These are phyloP conservation scores for Aurelia sp. DNA, from an alignment of 30 jellyfish, hydroid and myxozoan species.

Conservation along the genomic window DNA sequence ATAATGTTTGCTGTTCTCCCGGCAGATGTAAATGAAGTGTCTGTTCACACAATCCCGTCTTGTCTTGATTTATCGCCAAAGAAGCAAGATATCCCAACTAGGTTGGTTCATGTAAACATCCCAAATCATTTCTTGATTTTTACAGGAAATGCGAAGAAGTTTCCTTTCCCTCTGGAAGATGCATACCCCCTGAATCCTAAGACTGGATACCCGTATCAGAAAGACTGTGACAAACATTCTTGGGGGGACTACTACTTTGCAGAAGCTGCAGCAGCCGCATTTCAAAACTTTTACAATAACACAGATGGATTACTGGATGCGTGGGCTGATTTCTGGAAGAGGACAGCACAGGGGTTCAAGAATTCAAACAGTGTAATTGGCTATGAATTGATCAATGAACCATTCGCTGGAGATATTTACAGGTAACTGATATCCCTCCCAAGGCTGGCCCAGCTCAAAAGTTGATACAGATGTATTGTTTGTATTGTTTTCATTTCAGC, in stretches of 20 bases:
- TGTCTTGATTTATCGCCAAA: no score
- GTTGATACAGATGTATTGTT: no score
- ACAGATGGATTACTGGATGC: slow-evolving; percentile 89
- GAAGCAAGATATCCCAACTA: no score
- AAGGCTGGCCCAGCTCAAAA: no score
- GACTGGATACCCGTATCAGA: slow-evolving; percentile 94
- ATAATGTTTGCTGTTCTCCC: no score
- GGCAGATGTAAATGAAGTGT: no score
- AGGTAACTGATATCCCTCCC: slow-evolving; percentile 41
- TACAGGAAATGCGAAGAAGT: slow-evolving; percentile 78
- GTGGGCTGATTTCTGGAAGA: slow-evolving; percentile 92
- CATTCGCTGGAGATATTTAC: slow-evolving; percentile 89
- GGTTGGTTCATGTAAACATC: no score
- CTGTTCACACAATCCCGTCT: no score
- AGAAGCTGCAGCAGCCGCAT: slow-evolving; percentile 91
- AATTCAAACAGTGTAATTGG: slow-evolving; percentile 76
- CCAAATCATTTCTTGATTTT: neutral
- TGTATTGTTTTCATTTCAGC: no score
- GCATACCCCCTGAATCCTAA: slow-evolving; percentile 78
- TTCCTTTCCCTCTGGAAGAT: slow-evolving; percentile 86
- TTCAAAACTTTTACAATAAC: slow-evolving; percentile 88
- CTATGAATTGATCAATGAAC: slow-evolving; percentile 92
- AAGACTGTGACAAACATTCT: slow-evolving; percentile 80
- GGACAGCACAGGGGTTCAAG: slow-evolving; percentile 86
- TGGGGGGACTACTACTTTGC: slow-evolving; percentile 96